phyloP scores from a whole-genome alignment of 2,797 vertebrate species.

The Lutjanus argentimaculatus region DNA sequence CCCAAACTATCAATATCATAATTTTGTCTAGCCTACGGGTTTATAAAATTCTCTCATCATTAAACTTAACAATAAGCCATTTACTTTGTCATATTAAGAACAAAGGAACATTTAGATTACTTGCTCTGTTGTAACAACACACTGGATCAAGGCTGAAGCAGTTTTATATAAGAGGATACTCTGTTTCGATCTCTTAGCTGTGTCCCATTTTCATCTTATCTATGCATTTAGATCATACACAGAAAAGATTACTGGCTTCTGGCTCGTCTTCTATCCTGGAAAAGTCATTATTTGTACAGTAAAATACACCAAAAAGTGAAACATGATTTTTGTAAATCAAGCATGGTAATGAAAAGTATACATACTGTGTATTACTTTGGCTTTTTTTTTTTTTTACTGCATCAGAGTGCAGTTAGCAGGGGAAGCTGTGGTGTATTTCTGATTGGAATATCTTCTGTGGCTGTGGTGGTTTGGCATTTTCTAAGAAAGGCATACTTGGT shows the following conservation, averaged over 20 bases:
- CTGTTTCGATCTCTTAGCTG: neutral
- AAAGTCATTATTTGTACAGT: slow-evolving; percentile 2
- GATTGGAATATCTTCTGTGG: slow-evolving; percentile 68
- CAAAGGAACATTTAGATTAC: slow-evolving; percentile 9
- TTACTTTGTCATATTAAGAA: neutral
- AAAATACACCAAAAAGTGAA: slow-evolving; percentile 23
- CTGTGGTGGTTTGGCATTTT: slow-evolving; percentile 62
- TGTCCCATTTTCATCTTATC: neutral
- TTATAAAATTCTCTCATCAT: no score
- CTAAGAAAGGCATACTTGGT: slow-evolving; percentile 43
- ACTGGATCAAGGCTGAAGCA: neutral
- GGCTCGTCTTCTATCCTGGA: neutral
- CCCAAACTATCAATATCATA: no score
- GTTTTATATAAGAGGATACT: neutral
- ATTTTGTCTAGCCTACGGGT: no score
- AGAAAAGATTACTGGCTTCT: neutral
- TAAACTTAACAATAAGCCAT: neutral
- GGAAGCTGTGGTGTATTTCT: slow-evolving; percentile 58
- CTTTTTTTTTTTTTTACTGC: slow-evolving; percentile 4
- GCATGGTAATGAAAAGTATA: slow-evolving; percentile 3
- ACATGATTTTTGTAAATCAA: neutral
- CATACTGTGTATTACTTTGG: neutral
- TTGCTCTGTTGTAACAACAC: neutral
- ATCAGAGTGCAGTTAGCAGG: slow-evolving; percentile 29
- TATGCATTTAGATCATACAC: neutral